A percentile compares a stretch with the other conserved stretches of the same genome.
Conservation (phyloP, 2,888 invertebrate genomes). For the Pantelozetes paolii region DNA sequence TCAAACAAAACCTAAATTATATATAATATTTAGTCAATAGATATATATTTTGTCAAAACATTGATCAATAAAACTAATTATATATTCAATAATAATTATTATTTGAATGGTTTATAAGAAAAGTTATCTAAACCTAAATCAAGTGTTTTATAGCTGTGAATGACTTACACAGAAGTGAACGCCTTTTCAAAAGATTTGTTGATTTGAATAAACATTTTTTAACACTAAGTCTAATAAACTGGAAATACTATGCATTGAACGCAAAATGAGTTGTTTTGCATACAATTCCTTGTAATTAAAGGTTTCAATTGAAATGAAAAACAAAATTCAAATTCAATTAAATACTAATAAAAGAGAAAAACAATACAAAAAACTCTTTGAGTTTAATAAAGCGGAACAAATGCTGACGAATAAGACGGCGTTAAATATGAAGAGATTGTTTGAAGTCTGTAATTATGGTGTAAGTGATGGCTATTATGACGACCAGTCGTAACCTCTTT, state of each 20-base stretch:
- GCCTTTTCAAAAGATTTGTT: slow-evolving; percentile 23
- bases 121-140: slow-evolving; percentile 30
- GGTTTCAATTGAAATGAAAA: background rate
- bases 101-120: background rate
- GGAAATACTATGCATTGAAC: background rate
- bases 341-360: background rate
- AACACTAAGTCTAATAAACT: background rate
- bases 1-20: too few relatives aligned
- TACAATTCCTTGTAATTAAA: background rate
- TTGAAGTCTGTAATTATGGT: slow-evolving; percentile 4
- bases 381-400: slow-evolving; percentile 24
- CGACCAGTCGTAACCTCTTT: slow-evolving; percentile 17
- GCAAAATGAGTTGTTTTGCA: background rate
- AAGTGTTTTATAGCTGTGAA: background rate
- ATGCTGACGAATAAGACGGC: background rate
- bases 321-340: slow-evolving; percentile 13
- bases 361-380: background rate
- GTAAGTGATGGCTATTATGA: background rate
- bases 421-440: background rate
- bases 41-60: too few relatives aligned
- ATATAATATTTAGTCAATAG: too few relatives aligned
- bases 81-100: too few relatives aligned
- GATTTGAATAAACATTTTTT: slow-evolving; percentile 19
- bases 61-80: too few relatives aligned
- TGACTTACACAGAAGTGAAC: slow-evolving; percentile 23